These are phyloP conservation scores for Zhengitettix transpicula DNA, from an alignment of 2,888 invertebrate genomes.

Conservation along the genomic window DNA sequence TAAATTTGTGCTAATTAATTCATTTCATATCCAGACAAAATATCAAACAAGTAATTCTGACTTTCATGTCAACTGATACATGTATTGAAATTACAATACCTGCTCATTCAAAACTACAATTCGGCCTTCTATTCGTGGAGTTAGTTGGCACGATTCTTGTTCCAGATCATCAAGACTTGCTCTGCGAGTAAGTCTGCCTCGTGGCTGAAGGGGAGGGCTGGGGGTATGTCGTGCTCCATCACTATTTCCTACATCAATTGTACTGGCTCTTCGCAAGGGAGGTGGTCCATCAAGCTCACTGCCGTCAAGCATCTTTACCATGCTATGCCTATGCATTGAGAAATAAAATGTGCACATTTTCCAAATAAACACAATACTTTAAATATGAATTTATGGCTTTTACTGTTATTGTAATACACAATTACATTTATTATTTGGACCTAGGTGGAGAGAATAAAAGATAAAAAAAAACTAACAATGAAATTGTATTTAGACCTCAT, in stretches of 20 bases:
- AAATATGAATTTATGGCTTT: no score
- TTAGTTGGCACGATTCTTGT: slow-evolving; percentile 61
- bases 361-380: no score
- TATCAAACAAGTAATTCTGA: not conserved
- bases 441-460: no score
- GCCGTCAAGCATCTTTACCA: slow-evolving; percentile 58
- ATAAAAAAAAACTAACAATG: no score
- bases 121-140: slow-evolving; percentile 65
- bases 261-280: slow-evolving; percentile 33
- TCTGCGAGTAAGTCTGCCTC: slow-evolving; percentile 36
- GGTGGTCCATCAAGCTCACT: slow-evolving; percentile 56
- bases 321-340: slow-evolving; percentile 39
- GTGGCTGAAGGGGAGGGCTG: slow-evolving; percentile 3
- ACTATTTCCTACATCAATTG: slow-evolving; percentile 11
- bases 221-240: slow-evolving; percentile 10
- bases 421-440: no score
- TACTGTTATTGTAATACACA: no score
- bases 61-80: not conserved
- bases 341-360: no score
- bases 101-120: slow-evolving; percentile 60
- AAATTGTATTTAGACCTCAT: no score
- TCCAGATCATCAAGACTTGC: slow-evolving; percentile 70
- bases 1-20: no score
- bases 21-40: not conserved
- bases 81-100: slow-evolving; percentile 28